phyloP scores from a whole-genome alignment of 2,888 invertebrate genomes.

The Branchellion lobata region DNA sequence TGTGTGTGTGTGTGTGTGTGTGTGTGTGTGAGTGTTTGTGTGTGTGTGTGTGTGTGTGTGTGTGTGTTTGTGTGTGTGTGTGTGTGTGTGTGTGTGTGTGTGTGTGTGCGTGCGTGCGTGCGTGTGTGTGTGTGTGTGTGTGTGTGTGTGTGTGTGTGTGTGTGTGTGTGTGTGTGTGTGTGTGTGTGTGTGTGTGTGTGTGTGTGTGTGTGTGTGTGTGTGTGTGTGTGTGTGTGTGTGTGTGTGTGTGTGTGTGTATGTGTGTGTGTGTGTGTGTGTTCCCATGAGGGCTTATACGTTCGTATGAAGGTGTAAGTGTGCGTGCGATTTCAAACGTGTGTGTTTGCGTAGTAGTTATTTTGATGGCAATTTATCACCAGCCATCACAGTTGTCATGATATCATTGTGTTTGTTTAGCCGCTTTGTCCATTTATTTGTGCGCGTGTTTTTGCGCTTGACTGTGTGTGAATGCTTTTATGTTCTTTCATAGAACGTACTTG shows the following conservation, averaged over 20 bases:
- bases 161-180: conserved; percentile 20
- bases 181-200: conserved; percentile 6
- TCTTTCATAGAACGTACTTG: too few relatives aligned
- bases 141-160: neutral
- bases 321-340: neutral
- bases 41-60: conserved; percentile 12
- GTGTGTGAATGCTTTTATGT: neutral
- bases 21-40: neutral
- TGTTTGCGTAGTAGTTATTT: neutral
- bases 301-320: neutral
- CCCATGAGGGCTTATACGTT: neutral
- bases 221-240: neutral
- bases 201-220: conserved; percentile 4
- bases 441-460: neutral
- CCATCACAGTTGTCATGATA: conserved; percentile 1
- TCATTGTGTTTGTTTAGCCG: conserved; percentile 5
- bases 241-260: neutral
- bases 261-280: neutral
- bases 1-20: neutral
- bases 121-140: neutral
- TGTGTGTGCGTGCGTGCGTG: too few relatives aligned
- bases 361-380: neutral
- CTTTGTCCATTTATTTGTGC: neutral
- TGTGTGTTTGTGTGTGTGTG: neutral
- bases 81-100: conserved; percentile 8